phyloP scores from a whole-genome alignment of 2,888 invertebrate genomes.

The Mesochorus sp. region DNA sequence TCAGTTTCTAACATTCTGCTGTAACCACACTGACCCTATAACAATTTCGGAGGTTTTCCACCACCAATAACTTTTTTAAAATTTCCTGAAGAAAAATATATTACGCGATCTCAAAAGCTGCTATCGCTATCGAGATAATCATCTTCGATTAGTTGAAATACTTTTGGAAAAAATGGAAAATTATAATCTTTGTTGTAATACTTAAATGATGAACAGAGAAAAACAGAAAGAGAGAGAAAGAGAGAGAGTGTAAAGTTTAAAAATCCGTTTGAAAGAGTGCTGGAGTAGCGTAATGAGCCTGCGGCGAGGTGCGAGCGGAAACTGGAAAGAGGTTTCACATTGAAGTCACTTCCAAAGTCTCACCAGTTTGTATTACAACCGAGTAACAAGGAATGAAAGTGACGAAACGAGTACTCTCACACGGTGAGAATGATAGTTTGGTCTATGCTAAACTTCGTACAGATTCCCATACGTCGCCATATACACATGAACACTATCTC shows the following conservation, averaged over 20 bases:
- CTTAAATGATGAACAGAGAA: neutral
- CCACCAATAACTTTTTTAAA: neutral
- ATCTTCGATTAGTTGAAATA: conserved; percentile 4
- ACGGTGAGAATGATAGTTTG: neutral
- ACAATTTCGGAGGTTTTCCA: conserved; percentile 33
- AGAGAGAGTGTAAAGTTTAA: neutral
- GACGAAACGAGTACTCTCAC: conserved; percentile 39
- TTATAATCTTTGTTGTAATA: neutral
- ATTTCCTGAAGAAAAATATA: neutral
- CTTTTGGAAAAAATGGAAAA: neutral
- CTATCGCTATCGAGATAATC: conserved; percentile 9
- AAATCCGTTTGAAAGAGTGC: conserved; percentile 28
- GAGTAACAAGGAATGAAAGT: conserved; percentile 41
- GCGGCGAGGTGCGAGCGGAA: neutral
- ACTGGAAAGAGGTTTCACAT: conserved; percentile 11
- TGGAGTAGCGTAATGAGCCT: conserved; percentile 28
- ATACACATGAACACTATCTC: conserved; percentile 2
- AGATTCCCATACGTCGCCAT: neutral
- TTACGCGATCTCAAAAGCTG: neutral
- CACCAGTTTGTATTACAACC: conserved; percentile 35
- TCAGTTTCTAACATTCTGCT: conserved; percentile 35
- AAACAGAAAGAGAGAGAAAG: neutral
- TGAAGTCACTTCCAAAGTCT: conserved; percentile 20
- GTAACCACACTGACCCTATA: conserved; percentile 45
- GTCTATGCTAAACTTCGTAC: conserved; percentile 40